phyloP scores from a whole-genome alignment of 2,113 vertebrate species.

The Willisornis vidua region DNA sequence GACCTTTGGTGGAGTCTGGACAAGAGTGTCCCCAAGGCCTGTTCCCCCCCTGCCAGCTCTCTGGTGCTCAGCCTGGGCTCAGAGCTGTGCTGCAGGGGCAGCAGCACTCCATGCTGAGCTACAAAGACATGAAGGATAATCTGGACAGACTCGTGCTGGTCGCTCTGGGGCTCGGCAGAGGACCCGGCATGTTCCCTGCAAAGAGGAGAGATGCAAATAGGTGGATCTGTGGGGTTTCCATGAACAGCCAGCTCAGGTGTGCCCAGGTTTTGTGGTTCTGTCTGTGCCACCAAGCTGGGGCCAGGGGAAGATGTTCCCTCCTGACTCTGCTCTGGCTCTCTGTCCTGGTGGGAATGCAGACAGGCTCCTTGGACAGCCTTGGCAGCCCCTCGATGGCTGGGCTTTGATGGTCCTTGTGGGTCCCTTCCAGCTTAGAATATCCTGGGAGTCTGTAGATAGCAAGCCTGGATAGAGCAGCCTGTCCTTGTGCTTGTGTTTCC shows the following conservation, averaged over 20 bases:
- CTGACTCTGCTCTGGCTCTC: rapidly evolving
- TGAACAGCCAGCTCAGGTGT: background rate
- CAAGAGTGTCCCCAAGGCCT: background rate
- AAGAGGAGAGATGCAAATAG: background rate
- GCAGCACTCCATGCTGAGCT: background rate
- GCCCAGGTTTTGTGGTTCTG: background rate
- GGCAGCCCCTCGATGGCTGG: background rate
- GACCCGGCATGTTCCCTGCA: rapidly evolving
- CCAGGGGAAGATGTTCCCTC: background rate
- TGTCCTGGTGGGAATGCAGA: background rate
- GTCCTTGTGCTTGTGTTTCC: background rate
- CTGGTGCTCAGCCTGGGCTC: background rate
- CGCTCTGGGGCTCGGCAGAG: background rate
- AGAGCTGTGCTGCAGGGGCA: background rate
- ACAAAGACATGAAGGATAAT: background rate
- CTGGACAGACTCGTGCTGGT: background rate
- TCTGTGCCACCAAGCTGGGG: background rate
- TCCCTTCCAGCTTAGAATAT: background rate
- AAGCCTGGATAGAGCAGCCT: rapidly evolving
- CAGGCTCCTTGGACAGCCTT: background rate
- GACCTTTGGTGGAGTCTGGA: background rate
- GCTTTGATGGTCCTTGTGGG: background rate
- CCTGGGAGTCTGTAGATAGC: background rate
- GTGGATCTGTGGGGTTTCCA: rapidly evolving
- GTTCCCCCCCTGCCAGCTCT: background rate